Base-by-base conservation (phyloP, 1,140 invertebrate genomes). In the Manduca sexta region DNA sequence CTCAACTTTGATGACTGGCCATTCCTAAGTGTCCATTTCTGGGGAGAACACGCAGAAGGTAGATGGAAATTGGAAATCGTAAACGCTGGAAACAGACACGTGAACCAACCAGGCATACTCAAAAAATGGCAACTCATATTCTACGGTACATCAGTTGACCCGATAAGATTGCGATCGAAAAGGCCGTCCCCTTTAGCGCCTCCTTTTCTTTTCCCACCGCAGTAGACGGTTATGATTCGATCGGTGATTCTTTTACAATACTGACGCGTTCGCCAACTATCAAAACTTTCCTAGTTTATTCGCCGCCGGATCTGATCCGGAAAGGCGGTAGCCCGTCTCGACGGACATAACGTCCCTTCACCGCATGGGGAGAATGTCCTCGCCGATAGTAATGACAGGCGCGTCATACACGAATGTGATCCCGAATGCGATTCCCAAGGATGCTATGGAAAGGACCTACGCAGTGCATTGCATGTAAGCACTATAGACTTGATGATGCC, bases 1-100 rank as follows among this genome's bases (percentile, higher is more conserved):
- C 64, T 95, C 95, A 97, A 96, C 66, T 98, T 98, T 74, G 95
- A 98, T 75, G 95, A 98, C 72, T 99, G 97, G 95, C 97, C 96
- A 11, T 99, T 99, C 88, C 90, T 99, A 60, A 97, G 95, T 57
- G 96, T 99, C 0, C 97, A 99, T 67, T 97, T 93, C 68, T 99
- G 97, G 97, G 97, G 97, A 5, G 98, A 99, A 75, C 93, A 94
- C 65, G 96, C 93, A 4, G 91, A 93, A 64, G 97, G 97, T 8
- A 89, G 92, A 43, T 99, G 98, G 98, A 97, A 91, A 1, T 77
- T 99, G 16, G 93, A 96, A 81, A 92, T 99, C 18, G 91, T 97
- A 46, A 98, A 99, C 74, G 92, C 91, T 26, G 95, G 95, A 1
- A 92, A 90, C 45, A 88, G 93, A 34, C 92, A 93, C 40, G 93